These are phyloP conservation scores for Macquaria australasica DNA, from an alignment of 2,113 vertebrate genomes.

Conservation along the genomic window DNA sequence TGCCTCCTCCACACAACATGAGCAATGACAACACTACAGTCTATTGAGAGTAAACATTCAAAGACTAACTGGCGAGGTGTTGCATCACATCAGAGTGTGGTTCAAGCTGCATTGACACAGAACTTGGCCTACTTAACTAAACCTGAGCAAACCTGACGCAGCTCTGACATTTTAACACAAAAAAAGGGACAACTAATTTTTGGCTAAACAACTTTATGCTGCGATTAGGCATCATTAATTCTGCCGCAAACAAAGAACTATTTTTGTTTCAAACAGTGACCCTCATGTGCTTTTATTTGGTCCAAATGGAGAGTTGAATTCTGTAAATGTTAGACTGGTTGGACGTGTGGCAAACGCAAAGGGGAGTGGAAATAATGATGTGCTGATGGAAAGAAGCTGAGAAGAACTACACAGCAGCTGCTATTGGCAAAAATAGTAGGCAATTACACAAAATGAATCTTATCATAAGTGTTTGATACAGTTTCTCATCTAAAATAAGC, in stretches of 20 bases:
- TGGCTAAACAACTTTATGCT: background rate
- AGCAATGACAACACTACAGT: slow-evolving; percentile 24
- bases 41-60: slow-evolving; percentile 48
- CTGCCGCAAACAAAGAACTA: background rate
- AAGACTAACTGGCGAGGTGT: slow-evolving; percentile 43
- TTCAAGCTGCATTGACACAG: slow-evolving; percentile 58
- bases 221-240: background rate
- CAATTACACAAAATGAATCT: background rate
- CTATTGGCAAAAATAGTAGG: background rate
- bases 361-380: slow-evolving; percentile 38
- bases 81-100: slow-evolving; percentile 52
- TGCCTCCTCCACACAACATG: slow-evolving; percentile 24
- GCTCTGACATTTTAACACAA: slow-evolving; percentile 51
- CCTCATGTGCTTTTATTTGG: slow-evolving; percentile 25
- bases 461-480: background rate
- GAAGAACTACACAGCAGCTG: background rate
- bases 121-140: slow-evolving; percentile 58
- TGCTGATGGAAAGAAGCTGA: slow-evolving; percentile 37
- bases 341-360: slow-evolving; percentile 15
- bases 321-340: slow-evolving; percentile 31
- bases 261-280: slow-evolving; percentile 32
- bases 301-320: slow-evolving; percentile 29
- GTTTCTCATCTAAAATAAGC: background rate
- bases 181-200: slow-evolving; percentile 11
- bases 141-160: slow-evolving; percentile 50